A percentile compares a stretch with the other conserved stretches of the same genome.
phyloP scores from a whole-genome alignment of 2,113 vertebrate genomes.

The Phyllopteryx taeniolatus region DNA sequence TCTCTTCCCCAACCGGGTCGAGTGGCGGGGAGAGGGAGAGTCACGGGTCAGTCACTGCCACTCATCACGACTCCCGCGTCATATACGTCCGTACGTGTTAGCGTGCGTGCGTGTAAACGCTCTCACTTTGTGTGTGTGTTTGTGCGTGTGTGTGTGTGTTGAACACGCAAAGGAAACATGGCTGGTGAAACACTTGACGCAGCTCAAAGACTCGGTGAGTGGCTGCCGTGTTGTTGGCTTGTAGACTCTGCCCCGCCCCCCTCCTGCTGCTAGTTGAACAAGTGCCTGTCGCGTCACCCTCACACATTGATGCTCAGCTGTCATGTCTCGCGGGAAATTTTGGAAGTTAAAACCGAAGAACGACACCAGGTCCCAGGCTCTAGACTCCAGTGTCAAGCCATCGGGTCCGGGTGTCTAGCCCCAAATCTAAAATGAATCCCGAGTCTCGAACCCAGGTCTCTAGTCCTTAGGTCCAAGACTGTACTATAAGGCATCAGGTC shows the following conservation, averaged over 20 bases:
- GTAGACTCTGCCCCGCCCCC: slow-evolving; percentile 17
- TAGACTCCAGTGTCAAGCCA: neutral
- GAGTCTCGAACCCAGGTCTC: no score
- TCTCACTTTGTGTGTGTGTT: neutral
- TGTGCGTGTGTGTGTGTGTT: slow-evolving; percentile 21
- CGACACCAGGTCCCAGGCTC: neutral
- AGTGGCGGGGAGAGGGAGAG: slow-evolving; percentile 95
- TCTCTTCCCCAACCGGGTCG: slow-evolving; percentile 95
- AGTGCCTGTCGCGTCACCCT: neutral
- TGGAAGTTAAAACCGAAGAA: no score
- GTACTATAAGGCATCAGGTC: no score
- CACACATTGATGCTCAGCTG: neutral
- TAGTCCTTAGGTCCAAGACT: no score
- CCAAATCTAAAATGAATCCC: no score
- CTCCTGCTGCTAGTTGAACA: neutral
- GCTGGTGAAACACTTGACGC: slow-evolving; percentile 74
- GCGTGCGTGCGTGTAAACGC: neutral
- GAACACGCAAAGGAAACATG: slow-evolving; percentile 71
- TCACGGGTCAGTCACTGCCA: slow-evolving; percentile 81
- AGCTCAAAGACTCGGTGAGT: slow-evolving; percentile 77
- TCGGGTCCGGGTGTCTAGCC: neutral
- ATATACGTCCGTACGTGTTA: no score
- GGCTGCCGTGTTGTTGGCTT: neutral
- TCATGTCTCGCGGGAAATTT: no score
- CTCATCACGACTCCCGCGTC: neutral